Base-by-base conservation (phyloP, 2,888 invertebrate genomes). In the Gari tellinella region DNA sequence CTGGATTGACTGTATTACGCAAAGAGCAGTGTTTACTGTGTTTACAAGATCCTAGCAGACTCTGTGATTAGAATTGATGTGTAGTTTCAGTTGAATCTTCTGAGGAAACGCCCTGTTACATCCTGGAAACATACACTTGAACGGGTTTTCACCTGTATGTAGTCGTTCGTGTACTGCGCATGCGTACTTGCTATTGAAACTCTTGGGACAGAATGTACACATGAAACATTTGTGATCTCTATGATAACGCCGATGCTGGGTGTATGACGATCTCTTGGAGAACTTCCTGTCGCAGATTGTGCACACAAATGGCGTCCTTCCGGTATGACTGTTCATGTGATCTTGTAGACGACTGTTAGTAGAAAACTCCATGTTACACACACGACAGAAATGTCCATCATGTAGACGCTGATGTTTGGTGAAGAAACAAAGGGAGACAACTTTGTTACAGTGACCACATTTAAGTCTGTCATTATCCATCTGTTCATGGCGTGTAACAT, bases 81-180 rank as follows among this genome's bases (percentile, higher is more conserved):
- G 79, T 4, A 79, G 68, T 40, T 57, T 38, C 2, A 79, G 68
- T 53, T 79, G 79, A 25, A 79, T 79, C 38, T 79, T 79, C 68
- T 79, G 79, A 5, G 74, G 79, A 31, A 68, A 79, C 21, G 64
- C 56, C 25, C 61, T 64, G 15, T 38, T 53, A 58, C 79, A 79
- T 65, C 79, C 79, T 55, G 74, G 53, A n/a, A 65, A 45, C 19
- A 60, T 48, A 65, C 79, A 79, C 43, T 46, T 70, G 40, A 72
- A 79, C 15, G 79, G 79, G 19, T 57, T 72, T 8, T 79, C 79
- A 15, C 74, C 79, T 1, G 79, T 79, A 57, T 79, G 79, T n/a
- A 74, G 48, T 14, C 79, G 45, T 38, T 74, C 74, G 40, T 79
- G 74, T 37, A 79, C 79, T 31, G 58, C 68, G 55, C 74, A 62